Base-by-base conservation (phyloP, 2,113 vertebrate genomes). In the Psilopsiagon aymara region DNA sequence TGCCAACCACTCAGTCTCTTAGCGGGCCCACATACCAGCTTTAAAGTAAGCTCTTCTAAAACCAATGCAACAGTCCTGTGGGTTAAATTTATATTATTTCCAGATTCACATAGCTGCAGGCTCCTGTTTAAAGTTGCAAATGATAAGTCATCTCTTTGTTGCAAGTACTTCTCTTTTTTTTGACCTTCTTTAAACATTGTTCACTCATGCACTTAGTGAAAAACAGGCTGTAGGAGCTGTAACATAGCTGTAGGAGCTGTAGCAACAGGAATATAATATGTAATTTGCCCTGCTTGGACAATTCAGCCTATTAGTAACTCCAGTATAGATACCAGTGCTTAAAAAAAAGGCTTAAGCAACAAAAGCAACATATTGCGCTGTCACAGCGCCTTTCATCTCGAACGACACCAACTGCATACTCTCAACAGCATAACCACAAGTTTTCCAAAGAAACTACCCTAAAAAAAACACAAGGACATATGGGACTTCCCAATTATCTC, bases 11-110 rank as follows among this genome's bases (percentile, higher is more conserved):
- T 98, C 91, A 18, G 87, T 49, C 94, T 91, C 91, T 95, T 24
- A 97, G 96, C 86, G 92, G 98, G 97, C 91, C 96, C 97, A 90
- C 98, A 98, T 98, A 98, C 97, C 98, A 98, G 96, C 97, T 98
- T 98, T 97, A 98, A 98, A 98, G 97, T 97, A 97, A 97, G 93
- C 96, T 97, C 92, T 92, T 93, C 96, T 97, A 94, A 98, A 98
- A 97, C 96, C 96, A 94, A 63, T 96, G 97, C 97, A 98, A 92
- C 95, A 95, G 97, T 97, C 95, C 96, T 97, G 95, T 96, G 97
- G 97, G 96, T 97, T 98, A 94, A 94, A 81, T 94, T 96, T 97
- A 97, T 98, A 98, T 98, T 97, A 97, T 97, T 98, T 98, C 98
- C 98, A 98, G 98, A 98, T 97, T 93, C 49, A 4, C 97, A 92